Conservation (phyloP, 1,140 invertebrate species). For the Globodera ellingtonae region DNA sequence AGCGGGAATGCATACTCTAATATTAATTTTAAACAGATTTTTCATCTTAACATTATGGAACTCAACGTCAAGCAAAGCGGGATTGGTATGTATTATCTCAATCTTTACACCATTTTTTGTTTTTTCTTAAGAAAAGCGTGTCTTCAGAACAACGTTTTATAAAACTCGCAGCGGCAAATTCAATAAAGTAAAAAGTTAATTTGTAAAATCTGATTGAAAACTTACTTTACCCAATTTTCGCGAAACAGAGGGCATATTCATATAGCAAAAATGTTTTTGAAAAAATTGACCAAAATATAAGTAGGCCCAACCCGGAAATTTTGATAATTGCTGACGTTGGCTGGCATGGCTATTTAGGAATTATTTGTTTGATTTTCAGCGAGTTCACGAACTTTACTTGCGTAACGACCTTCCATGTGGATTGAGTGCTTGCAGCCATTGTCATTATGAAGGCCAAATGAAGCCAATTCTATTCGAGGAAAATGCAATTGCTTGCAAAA, state of each 20-base stretch:
- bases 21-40: too few relatives aligned
- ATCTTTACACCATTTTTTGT: neutral
- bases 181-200: slow-evolving; percentile 31
- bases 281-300: too few relatives aligned
- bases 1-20: neutral
- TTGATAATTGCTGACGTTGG: neutral
- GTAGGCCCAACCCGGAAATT: neutral
- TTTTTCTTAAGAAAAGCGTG: slow-evolving; percentile 19
- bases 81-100: neutral
- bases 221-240: too few relatives aligned
- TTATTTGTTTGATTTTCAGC: slow-evolving; percentile 22
- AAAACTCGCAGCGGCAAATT: slow-evolving; percentile 38
- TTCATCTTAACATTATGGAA: slow-evolving; percentile 6
- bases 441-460: slow-evolving; percentile 10
- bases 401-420: slow-evolving; percentile 46
- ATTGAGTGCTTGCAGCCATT: slow-evolving; percentile 23
- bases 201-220: neutral
- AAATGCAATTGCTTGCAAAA: slow-evolving; percentile 22
- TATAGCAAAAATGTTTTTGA: too few relatives aligned
- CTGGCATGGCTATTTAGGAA: neutral
- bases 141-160: slow-evolving; percentile 25
- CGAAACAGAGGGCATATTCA: too few relatives aligned
- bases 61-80: slow-evolving; percentile 29
- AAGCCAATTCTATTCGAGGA: slow-evolving; percentile 28
- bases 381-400: slow-evolving; percentile 45